Base-by-base conservation (phyloP, 23 tunicate genomes). In the Halocynthia aurantium region DNA sequence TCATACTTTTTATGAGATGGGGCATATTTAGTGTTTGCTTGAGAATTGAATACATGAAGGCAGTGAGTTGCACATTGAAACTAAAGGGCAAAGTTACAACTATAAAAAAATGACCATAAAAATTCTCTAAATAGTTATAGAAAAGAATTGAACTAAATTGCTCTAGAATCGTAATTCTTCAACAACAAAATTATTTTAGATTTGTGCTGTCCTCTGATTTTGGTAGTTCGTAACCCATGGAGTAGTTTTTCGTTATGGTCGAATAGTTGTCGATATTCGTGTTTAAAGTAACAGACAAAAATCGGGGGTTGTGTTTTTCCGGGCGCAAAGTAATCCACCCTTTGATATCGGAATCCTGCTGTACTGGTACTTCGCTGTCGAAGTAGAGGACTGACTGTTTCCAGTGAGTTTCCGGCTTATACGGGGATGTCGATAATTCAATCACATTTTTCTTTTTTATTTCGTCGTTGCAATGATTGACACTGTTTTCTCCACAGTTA, bases 171-270 rank as follows among this genome's bases (percentile, higher is more conserved):
- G 2, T 31, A 31, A 4, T 31, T 31, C 2, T 31, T 31, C 4
- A 31, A 31, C 4, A 31, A 31, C 44, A 31, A 31, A 31, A 31
- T 31, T 31, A 78, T 31, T 18, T 65, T 50, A 52, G 52, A 18
- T n/a, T 52, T 40, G 72, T 53, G 40, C 52, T 57, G 51, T 64
- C 76, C 2, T 74, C 62, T 50, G 66, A 64, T 63, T 77, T 85
- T 15, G 97, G 90, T 52, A 81, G 44, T 56, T 92, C 98, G 78
- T 92, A 92, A 31, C 98, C 98, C 98, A 92, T 92, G 7, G 82
- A 74, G 70, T 92, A 92, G 49, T 64, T 60, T 78, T 84, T 84
- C 0, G 50, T 22, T n/a, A 82, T 75, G 20, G 44, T 40, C 8
- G 49, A 44, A 19, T 49, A 10, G 19, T 67, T 56, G 52, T 86